Percentiles rank a stretch among this genome's conserved stretches.
Evolutionary conservation across 2,113 vertebrate species (phyloP).

Genomic region (Gorsachius goisagi): DNA sequence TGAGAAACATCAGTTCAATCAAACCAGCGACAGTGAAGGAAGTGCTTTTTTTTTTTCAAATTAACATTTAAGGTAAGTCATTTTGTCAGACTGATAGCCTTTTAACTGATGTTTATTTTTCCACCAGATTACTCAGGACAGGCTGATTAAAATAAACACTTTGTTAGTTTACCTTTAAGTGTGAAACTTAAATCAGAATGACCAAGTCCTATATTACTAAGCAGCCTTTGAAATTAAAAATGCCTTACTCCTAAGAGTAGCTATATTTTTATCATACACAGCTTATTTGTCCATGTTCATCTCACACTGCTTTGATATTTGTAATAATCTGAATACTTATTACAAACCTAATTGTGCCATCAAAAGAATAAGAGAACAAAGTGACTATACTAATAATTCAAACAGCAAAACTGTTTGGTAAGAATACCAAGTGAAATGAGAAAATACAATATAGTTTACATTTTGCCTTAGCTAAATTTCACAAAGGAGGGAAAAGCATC

Average conservation of each 20-base stretch:
- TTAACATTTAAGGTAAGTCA: constrained; percentile 27
- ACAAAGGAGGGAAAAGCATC: constrained; percentile 28
- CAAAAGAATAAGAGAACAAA: constrained; percentile 66
- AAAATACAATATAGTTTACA: constrained; percentile 45
- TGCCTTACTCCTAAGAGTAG: neutral
- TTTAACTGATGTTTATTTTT: constrained; percentile 28
- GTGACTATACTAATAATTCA: constrained; percentile 60
- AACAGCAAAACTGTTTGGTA: constrained; percentile 28
- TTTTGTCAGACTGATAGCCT: constrained; percentile 10
- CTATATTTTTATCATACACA: constrained; percentile 28
- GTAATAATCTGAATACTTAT: constrained; percentile 25
- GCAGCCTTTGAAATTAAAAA: constrained; percentile 15
- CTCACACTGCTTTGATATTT: constrained; percentile 49
- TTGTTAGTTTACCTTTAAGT: constrained; percentile 28
- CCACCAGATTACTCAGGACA: neutral
- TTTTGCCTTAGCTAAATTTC: constrained; percentile 46
- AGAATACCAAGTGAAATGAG: constrained; percentile 55
- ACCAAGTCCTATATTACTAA: neutral
- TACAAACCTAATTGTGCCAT: constrained; percentile 46
- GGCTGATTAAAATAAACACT: constrained; percentile 30
- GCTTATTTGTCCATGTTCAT: neutral
- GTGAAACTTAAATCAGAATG: constrained; percentile 21
- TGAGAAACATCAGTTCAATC: constrained; percentile 7
- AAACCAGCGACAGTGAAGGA: neutral
- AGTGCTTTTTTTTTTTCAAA: neutral